A percentile compares a stretch with the other conserved stretches of the same genome.
Evolutionary conservation across 2,888 invertebrate species (phyloP).

Genomic region (Spicauda simplicius): DNA sequence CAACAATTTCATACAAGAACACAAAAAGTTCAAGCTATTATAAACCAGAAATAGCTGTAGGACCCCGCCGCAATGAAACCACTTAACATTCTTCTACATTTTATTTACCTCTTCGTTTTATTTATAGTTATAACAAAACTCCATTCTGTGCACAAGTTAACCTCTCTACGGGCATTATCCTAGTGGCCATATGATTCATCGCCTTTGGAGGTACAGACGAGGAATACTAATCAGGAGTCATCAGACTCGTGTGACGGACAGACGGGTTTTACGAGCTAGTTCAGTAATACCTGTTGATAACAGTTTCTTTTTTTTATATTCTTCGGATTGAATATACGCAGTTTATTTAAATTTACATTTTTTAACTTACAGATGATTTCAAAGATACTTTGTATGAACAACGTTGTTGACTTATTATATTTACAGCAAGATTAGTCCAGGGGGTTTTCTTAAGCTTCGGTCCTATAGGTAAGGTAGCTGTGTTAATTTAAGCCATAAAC

Average conservation of each 20-base stretch:
- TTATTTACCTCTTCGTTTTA: neutral
- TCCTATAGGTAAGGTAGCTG: no score
- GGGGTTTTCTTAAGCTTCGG: no score
- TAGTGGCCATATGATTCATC: neutral
- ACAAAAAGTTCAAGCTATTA: no score
- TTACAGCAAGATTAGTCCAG: no score
- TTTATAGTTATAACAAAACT: neutral
- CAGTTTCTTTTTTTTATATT: conserved; percentile 1
- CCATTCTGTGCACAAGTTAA: neutral
- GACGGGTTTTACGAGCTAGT: conserved; percentile 12
- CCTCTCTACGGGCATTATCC: conserved; percentile 9
- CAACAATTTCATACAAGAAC: no score
- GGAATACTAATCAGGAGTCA: conserved; percentile 13
- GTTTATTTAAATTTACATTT: no score
- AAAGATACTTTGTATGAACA: no score
- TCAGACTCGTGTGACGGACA: conserved; percentile 6
- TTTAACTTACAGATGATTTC: no score
- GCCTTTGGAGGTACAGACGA: neutral
- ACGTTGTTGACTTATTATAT: no score
- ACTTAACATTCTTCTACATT: neutral
- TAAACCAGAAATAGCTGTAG: no score
- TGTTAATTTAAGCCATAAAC: no score
- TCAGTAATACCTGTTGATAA: conserved; percentile 6
- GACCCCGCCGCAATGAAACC: no score
- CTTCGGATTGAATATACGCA: neutral